phyloP scores from a whole-genome alignment of 2,888 invertebrate species.

The Ephialtes manifestator region DNA sequence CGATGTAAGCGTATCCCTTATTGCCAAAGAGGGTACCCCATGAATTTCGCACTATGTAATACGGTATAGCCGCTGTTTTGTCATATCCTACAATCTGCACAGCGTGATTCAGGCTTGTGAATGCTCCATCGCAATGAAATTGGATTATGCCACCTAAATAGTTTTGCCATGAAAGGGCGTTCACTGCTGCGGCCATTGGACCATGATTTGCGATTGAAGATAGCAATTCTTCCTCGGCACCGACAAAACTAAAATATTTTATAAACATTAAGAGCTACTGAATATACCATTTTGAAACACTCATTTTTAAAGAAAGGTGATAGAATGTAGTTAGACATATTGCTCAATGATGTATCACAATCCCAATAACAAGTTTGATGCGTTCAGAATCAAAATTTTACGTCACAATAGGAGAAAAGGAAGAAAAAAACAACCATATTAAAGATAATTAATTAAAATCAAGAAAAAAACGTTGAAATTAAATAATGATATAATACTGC shows the following conservation, averaged over 20 bases:
- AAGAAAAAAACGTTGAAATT: too few relatives aligned
- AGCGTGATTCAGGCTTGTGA: slow-evolving; percentile 91
- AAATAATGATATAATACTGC: too few relatives aligned
- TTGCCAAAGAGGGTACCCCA: slow-evolving; percentile 94
- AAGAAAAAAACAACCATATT: too few relatives aligned
- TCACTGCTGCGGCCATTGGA: slow-evolving; percentile 93
- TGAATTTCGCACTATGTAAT: slow-evolving; percentile 94
- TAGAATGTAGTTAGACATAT: too few relatives aligned
- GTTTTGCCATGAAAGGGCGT: slow-evolving; percentile 94
- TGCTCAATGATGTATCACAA: too few relatives aligned
- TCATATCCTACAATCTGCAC: slow-evolving; percentile 95
- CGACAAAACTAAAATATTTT: slow-evolving; percentile 88
- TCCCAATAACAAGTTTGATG: too few relatives aligned
- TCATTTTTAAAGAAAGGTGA: too few relatives aligned
- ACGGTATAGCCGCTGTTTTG: slow-evolving; percentile 90
- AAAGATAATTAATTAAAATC: too few relatives aligned
- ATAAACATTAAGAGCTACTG: background rate
- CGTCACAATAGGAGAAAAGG: too few relatives aligned
- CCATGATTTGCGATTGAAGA: slow-evolving; percentile 89
- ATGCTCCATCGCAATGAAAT: slow-evolving; percentile 90
- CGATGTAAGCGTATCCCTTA: slow-evolving; percentile 92
- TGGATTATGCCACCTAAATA: slow-evolving; percentile 95
- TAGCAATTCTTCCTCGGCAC: slow-evolving; percentile 89
- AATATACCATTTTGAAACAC: background rate
- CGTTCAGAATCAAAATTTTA: too few relatives aligned